A percentile compares a stretch with the other conserved stretches of the same genome.
Evolutionary conservation across 2,888 invertebrate genomes (phyloP).

Genomic region (Stenurella melanura): DNA sequence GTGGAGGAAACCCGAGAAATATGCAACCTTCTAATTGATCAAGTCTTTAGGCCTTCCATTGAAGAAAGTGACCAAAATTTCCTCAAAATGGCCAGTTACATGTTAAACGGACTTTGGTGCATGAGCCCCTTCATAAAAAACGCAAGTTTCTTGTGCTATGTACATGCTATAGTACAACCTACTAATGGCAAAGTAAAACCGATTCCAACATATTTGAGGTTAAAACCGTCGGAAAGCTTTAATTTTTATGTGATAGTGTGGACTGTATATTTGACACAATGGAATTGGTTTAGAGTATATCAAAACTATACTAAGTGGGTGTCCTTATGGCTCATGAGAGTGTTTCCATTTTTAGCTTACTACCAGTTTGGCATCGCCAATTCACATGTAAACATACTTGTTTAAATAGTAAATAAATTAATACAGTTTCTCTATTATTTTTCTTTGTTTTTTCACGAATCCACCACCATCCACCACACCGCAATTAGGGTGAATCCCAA

Average conservation of each 20-base stretch:
- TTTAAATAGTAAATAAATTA: background rate
- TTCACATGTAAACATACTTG: conserved; percentile 73
- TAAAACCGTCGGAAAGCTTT: conserved; percentile 40
- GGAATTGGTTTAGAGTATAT: conserved; percentile 75
- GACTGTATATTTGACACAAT: conserved; percentile 51
- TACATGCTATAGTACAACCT: conserved; percentile 56
- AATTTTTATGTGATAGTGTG: conserved; percentile 11
- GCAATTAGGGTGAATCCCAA: too few relatives aligned
- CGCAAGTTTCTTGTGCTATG: conserved; percentile 75
- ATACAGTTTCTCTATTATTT: background rate
- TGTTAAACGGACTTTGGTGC: conserved; percentile 83
- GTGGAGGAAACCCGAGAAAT: conserved; percentile 79
- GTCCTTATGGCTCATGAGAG: conserved; percentile 78
- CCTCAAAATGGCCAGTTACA: conserved; percentile 78
- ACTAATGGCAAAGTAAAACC: conserved; percentile 50
- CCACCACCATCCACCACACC: too few relatives aligned
- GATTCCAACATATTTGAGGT: conserved; percentile 38
- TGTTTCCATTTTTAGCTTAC: conserved; percentile 83
- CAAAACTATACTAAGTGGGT: conserved; percentile 79
- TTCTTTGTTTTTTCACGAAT: background rate
- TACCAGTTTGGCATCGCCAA: conserved; percentile 78
- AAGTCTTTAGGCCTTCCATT: conserved; percentile 79
- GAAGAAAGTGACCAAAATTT: conserved; percentile 79
- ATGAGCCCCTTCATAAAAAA: conserved; percentile 79
- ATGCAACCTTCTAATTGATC: conserved; percentile 77